These are phyloP conservation scores for Astropecten irregularis DNA, from an alignment of 53 echinoderm and acorn worm genomes.

Conservation along the genomic window DNA sequence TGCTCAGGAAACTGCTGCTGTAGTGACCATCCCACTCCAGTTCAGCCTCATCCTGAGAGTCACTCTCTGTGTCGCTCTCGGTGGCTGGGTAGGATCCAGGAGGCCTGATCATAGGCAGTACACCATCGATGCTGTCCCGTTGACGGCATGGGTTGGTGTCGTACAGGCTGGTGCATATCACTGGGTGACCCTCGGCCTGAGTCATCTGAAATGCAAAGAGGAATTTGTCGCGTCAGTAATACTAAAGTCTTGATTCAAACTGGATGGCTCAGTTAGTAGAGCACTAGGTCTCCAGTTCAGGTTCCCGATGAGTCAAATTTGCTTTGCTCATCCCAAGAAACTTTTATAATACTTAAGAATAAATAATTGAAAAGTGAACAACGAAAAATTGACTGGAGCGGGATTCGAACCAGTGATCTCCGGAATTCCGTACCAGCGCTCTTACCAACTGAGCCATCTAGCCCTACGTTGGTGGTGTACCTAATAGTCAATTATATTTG, in stretches of 20 bases:
- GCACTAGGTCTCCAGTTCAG: too few species aligned
- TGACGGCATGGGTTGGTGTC: slow-evolving; percentile 68
- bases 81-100: slow-evolving; percentile 83
- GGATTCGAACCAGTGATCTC: too few species aligned
- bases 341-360: too few species aligned
- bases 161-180: slow-evolving; percentile 81
- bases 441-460: too few species aligned
- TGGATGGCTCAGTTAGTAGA: too few species aligned
- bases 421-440: too few species aligned
- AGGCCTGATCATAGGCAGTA: slow-evolving; percentile 61
- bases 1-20: slow-evolving; percentile 97
- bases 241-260: background rate
- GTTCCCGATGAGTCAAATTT: too few species aligned
- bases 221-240: background rate
- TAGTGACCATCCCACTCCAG: slow-evolving; percentile 99
- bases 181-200: slow-evolving; percentile 88
- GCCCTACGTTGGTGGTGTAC: too few species aligned
- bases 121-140: slow-evolving; percentile 68
- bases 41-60: slow-evolving; percentile 89
- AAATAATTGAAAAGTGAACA: too few species aligned
- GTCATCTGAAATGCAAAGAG: slow-evolving; percentile 76
- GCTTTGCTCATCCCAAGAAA: too few species aligned
- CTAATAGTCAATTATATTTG: too few species aligned
- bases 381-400: too few species aligned
- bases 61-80: slow-evolving; percentile 95